Evolutionary conservation across 2,113 vertebrate genomes (phyloP).

Genomic region (Pyxicephalus adspersus): DNA sequence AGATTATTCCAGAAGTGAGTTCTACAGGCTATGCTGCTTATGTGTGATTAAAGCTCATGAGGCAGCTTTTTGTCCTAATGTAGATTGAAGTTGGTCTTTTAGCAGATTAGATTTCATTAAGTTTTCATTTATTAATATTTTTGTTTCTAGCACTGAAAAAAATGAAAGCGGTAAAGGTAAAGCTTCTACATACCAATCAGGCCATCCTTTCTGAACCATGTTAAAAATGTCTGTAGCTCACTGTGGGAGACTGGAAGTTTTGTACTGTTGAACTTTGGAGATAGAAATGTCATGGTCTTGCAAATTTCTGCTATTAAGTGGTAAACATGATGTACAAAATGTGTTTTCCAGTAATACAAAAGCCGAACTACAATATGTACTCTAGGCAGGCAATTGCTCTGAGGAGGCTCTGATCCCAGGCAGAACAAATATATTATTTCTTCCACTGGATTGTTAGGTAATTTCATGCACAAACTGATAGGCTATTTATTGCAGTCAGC

Average conservation of each 20-base stretch:
- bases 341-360: conserved; percentile 36
- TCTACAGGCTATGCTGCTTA: no score
- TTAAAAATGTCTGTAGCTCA: conserved; percentile 3
- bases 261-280: not conserved
- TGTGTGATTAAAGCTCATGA: no score
- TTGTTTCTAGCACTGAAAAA: no score
- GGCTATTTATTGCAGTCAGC: conserved; percentile 46
- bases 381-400: conserved; percentile 31
- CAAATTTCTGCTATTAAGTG: conserved; percentile 41
- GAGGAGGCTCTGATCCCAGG: conserved; percentile 33
- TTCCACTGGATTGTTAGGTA: conserved; percentile 24
- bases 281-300: conserved; percentile 40
- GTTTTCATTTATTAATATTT: no score
- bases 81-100: no score
- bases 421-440: conserved; percentile 48
- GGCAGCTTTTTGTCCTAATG: no score
- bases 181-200: no score
- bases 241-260: not conserved
- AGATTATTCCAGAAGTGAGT: no score
- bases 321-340: conserved; percentile 41
- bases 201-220: no score
- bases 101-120: no score
- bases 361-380: conserved; percentile 6
- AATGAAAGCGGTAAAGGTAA: no score
- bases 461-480: conserved; percentile 52